Conservation (phyloP, 2,113 vertebrate genomes). For the Formicarius rufipectus region DNA sequence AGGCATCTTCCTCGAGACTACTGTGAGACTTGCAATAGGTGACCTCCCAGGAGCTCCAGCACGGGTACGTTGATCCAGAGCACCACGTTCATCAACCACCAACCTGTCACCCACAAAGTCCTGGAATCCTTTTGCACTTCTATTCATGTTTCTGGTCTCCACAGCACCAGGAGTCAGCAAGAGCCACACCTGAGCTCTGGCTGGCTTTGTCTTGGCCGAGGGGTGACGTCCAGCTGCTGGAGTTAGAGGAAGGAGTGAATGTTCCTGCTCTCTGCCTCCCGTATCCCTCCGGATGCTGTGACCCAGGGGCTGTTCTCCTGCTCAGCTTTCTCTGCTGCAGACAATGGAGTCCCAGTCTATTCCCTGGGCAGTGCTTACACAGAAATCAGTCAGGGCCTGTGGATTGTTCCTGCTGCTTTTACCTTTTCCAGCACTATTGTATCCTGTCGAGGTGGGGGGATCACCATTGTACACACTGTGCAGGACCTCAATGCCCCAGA, state of each 20-base stretch:
- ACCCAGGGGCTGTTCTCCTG: neutral
- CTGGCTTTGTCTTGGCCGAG: neutral
- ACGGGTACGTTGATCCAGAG: accelerated
- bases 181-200: neutral
- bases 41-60: neutral
- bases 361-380: neutral
- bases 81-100: neutral
- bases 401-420: conserved; percentile 5
- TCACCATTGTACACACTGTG: neutral
- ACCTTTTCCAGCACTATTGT: conserved; percentile 2
- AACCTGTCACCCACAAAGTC: accelerated
- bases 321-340: neutral
- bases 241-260: neutral
- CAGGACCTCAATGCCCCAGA: neutral
- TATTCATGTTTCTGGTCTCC: neutral
- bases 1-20: neutral
- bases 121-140: neutral
- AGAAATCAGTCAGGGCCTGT: neutral
- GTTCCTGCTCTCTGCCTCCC: neutral
- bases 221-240: neutral
- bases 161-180: neutral
- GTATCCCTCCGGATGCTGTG: neutral
- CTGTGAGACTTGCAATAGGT: neutral
- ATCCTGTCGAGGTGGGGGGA: neutral
- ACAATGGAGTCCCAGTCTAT: neutral